Evolutionary conservation across 2,888 invertebrate genomes (phyloP).

Genomic region (Leucoptera coffeella): DNA sequence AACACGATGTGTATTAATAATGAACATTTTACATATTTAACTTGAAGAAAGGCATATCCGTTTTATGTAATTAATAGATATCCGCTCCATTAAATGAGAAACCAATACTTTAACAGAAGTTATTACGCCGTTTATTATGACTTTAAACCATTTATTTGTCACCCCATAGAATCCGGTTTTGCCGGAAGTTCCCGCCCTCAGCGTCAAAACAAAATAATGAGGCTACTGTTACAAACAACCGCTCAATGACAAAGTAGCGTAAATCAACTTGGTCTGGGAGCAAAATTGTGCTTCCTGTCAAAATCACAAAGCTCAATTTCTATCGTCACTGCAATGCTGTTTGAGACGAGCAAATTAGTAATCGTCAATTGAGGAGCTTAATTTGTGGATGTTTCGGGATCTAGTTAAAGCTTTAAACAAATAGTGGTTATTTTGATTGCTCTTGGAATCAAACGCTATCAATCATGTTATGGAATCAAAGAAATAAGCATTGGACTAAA

Average conservation of each 20-base stretch:
- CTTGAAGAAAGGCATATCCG: too few relatives aligned
- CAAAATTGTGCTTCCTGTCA: background rate
- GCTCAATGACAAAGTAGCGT: slow-evolving; percentile 1
- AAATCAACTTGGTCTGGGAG: background rate
- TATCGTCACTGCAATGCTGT: background rate
- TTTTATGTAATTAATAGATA: too few relatives aligned
- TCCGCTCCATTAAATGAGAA: too few relatives aligned
- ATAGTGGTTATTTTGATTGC: too few relatives aligned
- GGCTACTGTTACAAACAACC: slow-evolving; percentile 23
- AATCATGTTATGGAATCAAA: too few relatives aligned
- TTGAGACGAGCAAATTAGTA: slow-evolving; percentile 3
- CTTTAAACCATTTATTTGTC: slow-evolving; percentile 27
- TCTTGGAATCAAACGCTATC: too few relatives aligned
- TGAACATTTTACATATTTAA: too few relatives aligned
- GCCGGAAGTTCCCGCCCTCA: slow-evolving; percentile 39
- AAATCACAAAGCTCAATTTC: background rate
- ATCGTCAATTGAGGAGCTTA: slow-evolving; percentile 5
- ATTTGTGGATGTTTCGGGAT: slow-evolving; percentile 4
- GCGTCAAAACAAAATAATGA: slow-evolving; percentile 41
- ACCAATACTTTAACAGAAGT: too few relatives aligned
- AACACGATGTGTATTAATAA: too few relatives aligned
- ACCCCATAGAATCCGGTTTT: slow-evolving; percentile 35
- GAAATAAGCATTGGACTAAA: too few relatives aligned
- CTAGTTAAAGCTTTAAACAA: too few relatives aligned
- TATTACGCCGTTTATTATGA: too few relatives aligned